A percentile compares a stretch with the other conserved stretches of the same genome.
These are phyloP conservation scores for Achatina immaculata DNA, from an alignment of 1,140 invertebrate species.

Conservation along the genomic window DNA sequence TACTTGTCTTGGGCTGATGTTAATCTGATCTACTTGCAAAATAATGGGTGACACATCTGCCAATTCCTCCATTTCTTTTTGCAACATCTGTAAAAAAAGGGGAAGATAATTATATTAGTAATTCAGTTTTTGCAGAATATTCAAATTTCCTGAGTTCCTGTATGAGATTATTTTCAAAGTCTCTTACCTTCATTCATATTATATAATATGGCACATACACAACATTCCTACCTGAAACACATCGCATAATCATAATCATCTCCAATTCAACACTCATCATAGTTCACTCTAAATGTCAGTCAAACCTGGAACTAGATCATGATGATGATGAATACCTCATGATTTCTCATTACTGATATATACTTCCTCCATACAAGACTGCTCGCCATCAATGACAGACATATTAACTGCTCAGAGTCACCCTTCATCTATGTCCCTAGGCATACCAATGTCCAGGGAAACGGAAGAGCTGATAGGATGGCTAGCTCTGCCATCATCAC, in stretches of 20 bases:
- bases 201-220: neutral
- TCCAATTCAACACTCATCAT: neutral
- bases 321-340: too few relatives aligned
- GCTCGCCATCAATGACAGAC: too few relatives aligned
- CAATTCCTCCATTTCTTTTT: neutral
- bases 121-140: neutral
- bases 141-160: neutral
- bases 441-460: too few relatives aligned
- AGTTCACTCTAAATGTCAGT: neutral
- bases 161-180: neutral
- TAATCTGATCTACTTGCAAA: neutral
- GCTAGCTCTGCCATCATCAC: too few relatives aligned
- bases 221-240: neutral
- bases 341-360: too few relatives aligned
- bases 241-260: neutral
- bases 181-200: neutral
- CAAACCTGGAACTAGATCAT: too few relatives aligned
- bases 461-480: too few relatives aligned
- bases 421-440: too few relatives aligned
- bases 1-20: slow-evolving; percentile 6
- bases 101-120: neutral
- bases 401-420: too few relatives aligned
- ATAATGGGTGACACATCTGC: neutral
- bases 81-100: neutral
- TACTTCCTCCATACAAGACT: too few relatives aligned